These are phyloP conservation scores for Microcebus jonahi DNA, from an alignment of 2,113 vertebrate species.

Conservation along the genomic window DNA sequence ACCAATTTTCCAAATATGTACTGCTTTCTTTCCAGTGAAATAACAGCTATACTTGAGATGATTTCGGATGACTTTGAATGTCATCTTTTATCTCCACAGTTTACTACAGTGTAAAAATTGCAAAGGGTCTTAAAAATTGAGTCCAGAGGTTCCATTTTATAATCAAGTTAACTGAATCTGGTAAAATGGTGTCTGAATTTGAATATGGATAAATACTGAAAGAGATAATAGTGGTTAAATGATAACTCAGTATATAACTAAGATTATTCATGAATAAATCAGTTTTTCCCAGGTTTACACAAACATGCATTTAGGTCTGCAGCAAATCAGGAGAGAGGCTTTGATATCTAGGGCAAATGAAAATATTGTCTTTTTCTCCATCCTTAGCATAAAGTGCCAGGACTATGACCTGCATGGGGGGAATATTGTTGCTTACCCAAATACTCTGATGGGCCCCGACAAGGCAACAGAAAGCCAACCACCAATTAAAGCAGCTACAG, in stretches of 20 bases:
- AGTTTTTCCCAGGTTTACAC: not conserved
- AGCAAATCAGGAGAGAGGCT: not conserved
- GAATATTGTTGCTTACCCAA: not conserved
- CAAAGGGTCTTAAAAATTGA: not conserved
- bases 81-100: not conserved
- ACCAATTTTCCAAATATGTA: not conserved
- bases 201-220: not conserved
- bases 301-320: not conserved
- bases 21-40: not conserved
- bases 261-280: not conserved
- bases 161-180: not conserved
- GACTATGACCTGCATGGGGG: not conserved
- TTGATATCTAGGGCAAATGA: not conserved
- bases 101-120: not conserved
- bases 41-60: not conserved
- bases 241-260: not conserved
- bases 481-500: not conserved
- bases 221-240: not conserved
- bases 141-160: not conserved
- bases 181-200: not conserved
- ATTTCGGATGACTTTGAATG: not conserved
- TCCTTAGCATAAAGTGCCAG: not conserved
- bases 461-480: not conserved
- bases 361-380: not conserved
- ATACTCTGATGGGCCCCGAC: not conserved